Percentiles rank a stretch among this genome's conserved stretches.
Evolutionary conservation across 2,888 invertebrate species (phyloP).

Genomic region (Yponomeuta evonymella): DNA sequence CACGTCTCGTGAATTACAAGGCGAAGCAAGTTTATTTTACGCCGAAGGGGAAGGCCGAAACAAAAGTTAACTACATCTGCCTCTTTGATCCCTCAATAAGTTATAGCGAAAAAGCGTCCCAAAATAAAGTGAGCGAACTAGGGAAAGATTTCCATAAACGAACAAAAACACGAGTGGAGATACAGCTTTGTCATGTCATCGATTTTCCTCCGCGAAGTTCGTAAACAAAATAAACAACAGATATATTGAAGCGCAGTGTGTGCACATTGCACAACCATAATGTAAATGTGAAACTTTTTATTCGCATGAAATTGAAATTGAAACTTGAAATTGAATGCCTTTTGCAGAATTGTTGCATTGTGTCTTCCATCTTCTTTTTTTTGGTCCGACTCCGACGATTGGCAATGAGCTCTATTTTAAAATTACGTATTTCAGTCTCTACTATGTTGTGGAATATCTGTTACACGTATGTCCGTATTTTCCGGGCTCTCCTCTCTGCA

Average conservation of each 20-base stretch:
- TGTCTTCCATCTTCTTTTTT: too few relatives aligned
- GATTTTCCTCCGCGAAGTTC: neutral
- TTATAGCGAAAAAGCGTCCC: neutral
- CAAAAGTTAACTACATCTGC: constrained; percentile 1
- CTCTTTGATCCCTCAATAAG: neutral
- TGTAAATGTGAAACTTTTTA: too few relatives aligned
- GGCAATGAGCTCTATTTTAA: too few relatives aligned
- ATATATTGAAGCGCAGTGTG: neutral
- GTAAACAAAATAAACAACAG: neutral
- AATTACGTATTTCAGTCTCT: too few relatives aligned
- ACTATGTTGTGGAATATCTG: too few relatives aligned
- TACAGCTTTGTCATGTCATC: neutral
- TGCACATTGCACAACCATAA: neutral
- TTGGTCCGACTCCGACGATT: too few relatives aligned
- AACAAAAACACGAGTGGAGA: neutral
- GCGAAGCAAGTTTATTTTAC: neutral
- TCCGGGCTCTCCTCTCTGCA: neutral
- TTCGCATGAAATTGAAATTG: too few relatives aligned
- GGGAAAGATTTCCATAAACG: neutral
- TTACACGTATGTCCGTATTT: neutral
- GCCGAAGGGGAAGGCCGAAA: neutral
- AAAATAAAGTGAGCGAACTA: neutral
- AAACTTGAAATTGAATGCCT: too few relatives aligned
- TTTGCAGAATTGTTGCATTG: too few relatives aligned
- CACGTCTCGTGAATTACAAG: neutral